Conservation (phyloP, 2,113 vertebrate species). For the Callithrix jacchus region DNA sequence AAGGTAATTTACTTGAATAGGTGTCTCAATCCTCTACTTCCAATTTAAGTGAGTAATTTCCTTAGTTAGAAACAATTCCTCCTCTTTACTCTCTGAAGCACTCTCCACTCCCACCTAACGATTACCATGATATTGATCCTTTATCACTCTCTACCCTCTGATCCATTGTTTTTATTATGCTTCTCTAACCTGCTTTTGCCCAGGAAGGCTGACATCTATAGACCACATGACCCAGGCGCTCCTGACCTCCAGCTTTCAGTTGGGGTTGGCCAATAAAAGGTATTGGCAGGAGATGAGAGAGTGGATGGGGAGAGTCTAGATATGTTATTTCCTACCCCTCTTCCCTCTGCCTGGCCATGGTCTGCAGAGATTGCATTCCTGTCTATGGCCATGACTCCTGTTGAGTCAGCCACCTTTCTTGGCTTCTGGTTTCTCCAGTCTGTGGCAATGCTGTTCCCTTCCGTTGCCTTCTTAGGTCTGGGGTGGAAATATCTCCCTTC, state of each 20-base stretch:
- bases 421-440: not conserved
- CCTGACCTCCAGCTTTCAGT: not conserved
- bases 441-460: not conserved
- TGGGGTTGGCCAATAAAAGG: not conserved
- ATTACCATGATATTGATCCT: not conserved
- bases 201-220: not conserved
- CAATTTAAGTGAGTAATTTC: not conserved
- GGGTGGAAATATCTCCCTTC: not conserved
- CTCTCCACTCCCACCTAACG: not conserved
- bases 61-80: not conserved
- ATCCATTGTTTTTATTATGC: not conserved
- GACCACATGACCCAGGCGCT: not conserved
- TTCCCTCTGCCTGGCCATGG: too few relatives aligned
- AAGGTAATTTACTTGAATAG: not conserved
- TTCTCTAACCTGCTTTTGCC: not conserved
- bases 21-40: not conserved
- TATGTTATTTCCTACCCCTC: fast-evolving
- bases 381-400: not conserved
- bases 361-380: not conserved
- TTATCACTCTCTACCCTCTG: not conserved
- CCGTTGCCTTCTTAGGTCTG: not conserved
- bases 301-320: not conserved
- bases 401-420: not conserved
- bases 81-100: not conserved
- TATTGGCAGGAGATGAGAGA: not conserved